Percentiles rank a stretch among this genome's conserved stretches.
phyloP scores from a whole-genome alignment of 2,888 invertebrate species.

The Apodemia zela region DNA sequence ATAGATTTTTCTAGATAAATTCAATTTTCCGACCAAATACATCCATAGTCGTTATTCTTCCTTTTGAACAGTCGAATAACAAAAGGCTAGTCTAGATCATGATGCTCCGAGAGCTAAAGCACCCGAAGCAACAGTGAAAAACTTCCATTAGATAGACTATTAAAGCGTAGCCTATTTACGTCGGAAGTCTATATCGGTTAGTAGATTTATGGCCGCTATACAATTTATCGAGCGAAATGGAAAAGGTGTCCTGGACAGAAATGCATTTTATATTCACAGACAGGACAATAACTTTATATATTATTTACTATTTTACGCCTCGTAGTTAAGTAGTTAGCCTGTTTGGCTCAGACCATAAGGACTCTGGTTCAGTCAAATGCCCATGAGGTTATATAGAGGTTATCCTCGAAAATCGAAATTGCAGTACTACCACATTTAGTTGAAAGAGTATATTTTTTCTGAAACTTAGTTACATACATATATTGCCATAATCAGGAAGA shows the following conservation, averaged over 20 bases:
- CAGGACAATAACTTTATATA: neutral
- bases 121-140: constrained; percentile 29
- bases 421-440: no score
- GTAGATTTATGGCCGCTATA: constrained; percentile 56
- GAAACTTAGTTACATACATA: no score
- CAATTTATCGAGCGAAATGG: constrained; percentile 45
- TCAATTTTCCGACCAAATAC: no score
- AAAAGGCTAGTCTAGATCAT: constrained; percentile 6
- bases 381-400: no score
- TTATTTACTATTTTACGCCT: neutral
- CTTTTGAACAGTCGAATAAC: neutral
- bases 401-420: no score
- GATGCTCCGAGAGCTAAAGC: neutral
- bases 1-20: no score
- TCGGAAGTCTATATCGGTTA: constrained; percentile 42
- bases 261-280: constrained; percentile 2
- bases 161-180: constrained; percentile 40
- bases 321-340: no score
- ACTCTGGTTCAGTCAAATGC: no score
- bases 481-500: no score
- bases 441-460: no score
- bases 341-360: no score
- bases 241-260: constrained; percentile 18
- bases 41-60: neutral
- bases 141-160: constrained; percentile 47